A percentile compares a stretch with the other conserved stretches of the same genome.
These are phyloP conservation scores for Xestoiulus laeticollis DNA, from an alignment of 2,888 invertebrate species.

Conservation along the genomic window DNA sequence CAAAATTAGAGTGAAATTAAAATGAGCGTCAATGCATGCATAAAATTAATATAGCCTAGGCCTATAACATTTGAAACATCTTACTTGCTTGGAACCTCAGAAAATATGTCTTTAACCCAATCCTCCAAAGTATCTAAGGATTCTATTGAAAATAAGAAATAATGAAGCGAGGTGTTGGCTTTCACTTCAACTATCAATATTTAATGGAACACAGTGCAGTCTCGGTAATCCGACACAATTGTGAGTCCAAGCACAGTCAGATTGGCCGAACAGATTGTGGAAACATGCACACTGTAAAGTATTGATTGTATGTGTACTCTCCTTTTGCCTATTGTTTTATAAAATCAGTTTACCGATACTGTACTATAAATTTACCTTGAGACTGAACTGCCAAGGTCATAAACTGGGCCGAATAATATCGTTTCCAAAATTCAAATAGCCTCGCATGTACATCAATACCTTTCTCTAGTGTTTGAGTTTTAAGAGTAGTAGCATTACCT, in stretches of 20 bases:
- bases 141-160: conserved; percentile 60
- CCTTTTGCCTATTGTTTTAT: neutral
- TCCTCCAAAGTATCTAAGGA: conserved; percentile 71
- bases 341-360: neutral
- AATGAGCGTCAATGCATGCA: neutral
- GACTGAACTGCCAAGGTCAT: conserved; percentile 86
- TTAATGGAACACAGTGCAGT: no score
- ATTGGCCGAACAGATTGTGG: no score
- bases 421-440: conserved; percentile 77
- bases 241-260: no score
- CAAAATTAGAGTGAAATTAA: neutral
- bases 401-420: conserved; percentile 85
- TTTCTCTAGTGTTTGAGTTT: conserved; percentile 59
- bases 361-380: conserved; percentile 58
- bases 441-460: conserved; percentile 70
- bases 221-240: no score
- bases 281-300: no score
- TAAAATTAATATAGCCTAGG: no score
- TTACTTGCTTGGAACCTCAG: conserved; percentile 74
- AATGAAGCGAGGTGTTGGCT: no score
- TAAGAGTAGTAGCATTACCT: conserved; percentile 62
- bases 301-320: no score
- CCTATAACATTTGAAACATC: no score
- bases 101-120: conserved; percentile 74
- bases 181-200: no score